Base-by-base conservation (phyloP, 2,797 vertebrate genomes). In the Leucoraja ocellata region DNA sequence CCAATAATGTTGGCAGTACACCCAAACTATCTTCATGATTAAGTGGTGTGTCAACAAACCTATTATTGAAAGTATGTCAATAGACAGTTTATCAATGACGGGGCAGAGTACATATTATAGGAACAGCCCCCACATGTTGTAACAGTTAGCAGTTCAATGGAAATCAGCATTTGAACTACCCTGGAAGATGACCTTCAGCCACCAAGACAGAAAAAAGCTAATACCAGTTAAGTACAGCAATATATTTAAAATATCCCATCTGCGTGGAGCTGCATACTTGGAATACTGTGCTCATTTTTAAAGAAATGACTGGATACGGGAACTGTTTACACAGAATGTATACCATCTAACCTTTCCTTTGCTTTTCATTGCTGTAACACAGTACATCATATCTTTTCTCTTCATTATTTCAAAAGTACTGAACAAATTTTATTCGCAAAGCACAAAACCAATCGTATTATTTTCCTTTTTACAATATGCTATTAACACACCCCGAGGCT, bases 341-440 rank as follows among this genome's bases (percentile, higher is more conserved):
- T 5, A 65, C 28, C 25, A 25, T 86, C 54, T 86, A 86, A 61
- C 25, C 28, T 88, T 65, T 68, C 21, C 14, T 88, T 88, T 54
- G 23, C 18, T 25, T 68, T 68, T 88, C 63, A 68, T n/a, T 88
- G 84, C 36, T 68, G n/a, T 68, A 84, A 83, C 46, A 58, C 61
- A 32, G 13, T 63, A 16, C 61, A n/a, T n/a, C n/a, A n/a, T n/a
- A n/a, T n/a, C n/a, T n/a, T n/a, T n/a, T n/a, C 28, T 88, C 46
- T 58, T 13, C 84, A 68, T 88, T 68, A 36, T 36, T 79, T 68
- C 32, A 88, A 68, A 16, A 88, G n/a, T 65, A 88, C 84, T n/a
- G 10, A 88, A 86, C 54, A 61, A 88, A 68, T 61, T 88, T 88
- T 65, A 88, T 68, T 68, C 36, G 84, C 84, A 65, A 63, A 65